These are phyloP conservation scores for Pelmatolapia mariae DNA, from an alignment of 2,113 vertebrate species.

Conservation along the genomic window DNA sequence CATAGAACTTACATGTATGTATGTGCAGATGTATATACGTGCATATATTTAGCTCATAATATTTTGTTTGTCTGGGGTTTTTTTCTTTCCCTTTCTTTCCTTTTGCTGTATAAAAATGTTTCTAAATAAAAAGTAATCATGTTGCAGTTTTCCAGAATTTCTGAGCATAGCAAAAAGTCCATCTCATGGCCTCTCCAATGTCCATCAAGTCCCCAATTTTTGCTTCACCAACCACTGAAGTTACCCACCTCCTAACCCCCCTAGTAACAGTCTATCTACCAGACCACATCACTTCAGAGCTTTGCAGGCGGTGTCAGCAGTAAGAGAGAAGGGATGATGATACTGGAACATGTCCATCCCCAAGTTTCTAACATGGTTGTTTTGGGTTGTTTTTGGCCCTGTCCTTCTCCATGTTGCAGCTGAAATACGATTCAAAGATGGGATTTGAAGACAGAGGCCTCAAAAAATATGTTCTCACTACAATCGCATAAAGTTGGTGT, in stretches of 20 bases:
- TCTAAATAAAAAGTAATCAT: too few relatives aligned
- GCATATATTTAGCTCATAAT: background rate
- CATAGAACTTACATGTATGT: too few relatives aligned
- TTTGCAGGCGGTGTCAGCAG: background rate
- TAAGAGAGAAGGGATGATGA: background rate
- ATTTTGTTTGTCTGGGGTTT: background rate
- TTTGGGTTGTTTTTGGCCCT: accelerated
- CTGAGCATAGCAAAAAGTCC: background rate
- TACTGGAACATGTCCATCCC: background rate
- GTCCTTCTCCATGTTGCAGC: background rate
- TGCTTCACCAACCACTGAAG: background rate
- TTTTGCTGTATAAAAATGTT: too few relatives aligned
- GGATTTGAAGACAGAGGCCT: background rate
- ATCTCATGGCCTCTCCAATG: background rate
- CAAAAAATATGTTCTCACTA: background rate
- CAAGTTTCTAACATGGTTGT: background rate
- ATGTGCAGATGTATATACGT: too few relatives aligned
- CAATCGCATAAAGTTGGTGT: background rate
- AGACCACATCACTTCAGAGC: background rate
- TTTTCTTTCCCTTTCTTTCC: too few relatives aligned
- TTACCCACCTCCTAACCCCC: background rate
- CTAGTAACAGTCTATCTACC: background rate
- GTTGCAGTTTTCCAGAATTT: background rate
- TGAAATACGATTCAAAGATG: background rate
- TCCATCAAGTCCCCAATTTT: accelerated